Evolutionary conservation across 2,113 vertebrate species (phyloP).

Genomic region (Paedocypris sp.): DNA sequence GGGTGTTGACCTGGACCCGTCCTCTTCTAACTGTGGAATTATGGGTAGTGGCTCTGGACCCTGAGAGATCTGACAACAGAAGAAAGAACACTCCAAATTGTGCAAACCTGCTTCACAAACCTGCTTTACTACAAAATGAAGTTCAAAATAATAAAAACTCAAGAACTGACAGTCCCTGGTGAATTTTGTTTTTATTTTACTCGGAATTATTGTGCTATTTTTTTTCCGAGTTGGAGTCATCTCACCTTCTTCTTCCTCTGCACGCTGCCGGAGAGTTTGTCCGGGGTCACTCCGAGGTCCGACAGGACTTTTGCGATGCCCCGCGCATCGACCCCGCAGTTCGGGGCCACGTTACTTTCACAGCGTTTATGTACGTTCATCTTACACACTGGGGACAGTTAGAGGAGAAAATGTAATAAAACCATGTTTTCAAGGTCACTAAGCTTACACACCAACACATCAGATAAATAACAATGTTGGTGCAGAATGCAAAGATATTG

Average conservation of each 20-base stretch:
- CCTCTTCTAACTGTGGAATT: conserved; percentile 70
- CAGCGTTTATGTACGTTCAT: conserved; percentile 96
- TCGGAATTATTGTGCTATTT: too few species aligned
- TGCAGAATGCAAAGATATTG: too few species aligned
- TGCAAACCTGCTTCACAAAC: too few species aligned
- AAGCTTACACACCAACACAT: too few species aligned
- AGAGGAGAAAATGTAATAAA: conserved; percentile 14
- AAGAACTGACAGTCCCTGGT: too few species aligned
- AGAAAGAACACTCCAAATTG: neutral
- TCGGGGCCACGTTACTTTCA: conserved; percentile 93
- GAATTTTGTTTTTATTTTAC: too few species aligned
- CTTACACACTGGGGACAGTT: conserved; percentile 75
- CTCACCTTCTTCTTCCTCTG: conserved; percentile 85
- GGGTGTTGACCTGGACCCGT: conserved; percentile 83
- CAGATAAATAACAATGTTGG: too few species aligned
- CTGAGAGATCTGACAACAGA: conserved; percentile 68
- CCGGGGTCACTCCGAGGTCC: conserved; percentile 90
- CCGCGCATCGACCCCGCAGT: conserved; percentile 88
- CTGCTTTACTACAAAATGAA: too few species aligned
- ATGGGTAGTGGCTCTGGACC: conserved; percentile 74
- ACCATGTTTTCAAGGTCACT: neutral
- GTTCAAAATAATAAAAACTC: too few species aligned
- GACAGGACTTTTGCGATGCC: conserved; percentile 92
- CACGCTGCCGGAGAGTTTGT: conserved; percentile 87
- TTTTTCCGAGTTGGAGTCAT: too few species aligned